Percentiles rank a stretch among this genome's conserved stretches.
Conservation (phyloP, 23 tunicate genomes). For the Trididemnum clinides region DNA sequence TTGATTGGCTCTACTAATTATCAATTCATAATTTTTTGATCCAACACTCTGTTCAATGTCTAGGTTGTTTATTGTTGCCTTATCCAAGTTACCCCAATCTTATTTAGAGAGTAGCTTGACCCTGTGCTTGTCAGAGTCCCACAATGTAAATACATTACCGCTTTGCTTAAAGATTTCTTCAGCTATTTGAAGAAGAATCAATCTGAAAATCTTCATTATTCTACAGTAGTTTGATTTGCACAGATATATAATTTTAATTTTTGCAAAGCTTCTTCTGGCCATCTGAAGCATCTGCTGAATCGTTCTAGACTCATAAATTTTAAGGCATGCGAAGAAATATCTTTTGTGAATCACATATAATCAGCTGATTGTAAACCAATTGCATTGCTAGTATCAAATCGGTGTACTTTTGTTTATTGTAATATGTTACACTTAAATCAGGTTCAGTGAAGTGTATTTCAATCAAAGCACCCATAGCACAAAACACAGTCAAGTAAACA, state of each 20-base stretch:
- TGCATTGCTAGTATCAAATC: no score
- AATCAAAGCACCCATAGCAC: not conserved
- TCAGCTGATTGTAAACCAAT: no score
- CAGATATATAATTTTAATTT: not conserved
- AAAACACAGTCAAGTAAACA: not conserved
- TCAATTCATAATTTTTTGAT: not conserved
- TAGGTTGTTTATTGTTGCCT: constrained; percentile 3
- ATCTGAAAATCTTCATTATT: not conserved
- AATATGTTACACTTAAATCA: not conserved
- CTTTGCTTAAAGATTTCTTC: not conserved
- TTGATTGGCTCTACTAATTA: not conserved
- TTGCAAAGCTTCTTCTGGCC: not conserved
- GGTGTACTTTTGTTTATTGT: not conserved
- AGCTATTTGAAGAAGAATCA: not conserved
- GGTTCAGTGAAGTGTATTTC: not conserved
- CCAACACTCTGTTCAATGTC: constrained; percentile 1
- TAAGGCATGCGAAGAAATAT: not conserved
- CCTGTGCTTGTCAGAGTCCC: not conserved
- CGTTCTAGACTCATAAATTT: not conserved
- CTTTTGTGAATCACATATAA: no score
- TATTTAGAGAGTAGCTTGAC: not conserved
- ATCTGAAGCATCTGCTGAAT: not conserved
- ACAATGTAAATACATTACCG: not conserved
- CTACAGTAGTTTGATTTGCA: not conserved
- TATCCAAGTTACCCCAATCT: not conserved